These are phyloP conservation scores for Enteromius trimaculatus DNA, from an alignment of 2,797 vertebrate genomes.

Conservation along the genomic window DNA sequence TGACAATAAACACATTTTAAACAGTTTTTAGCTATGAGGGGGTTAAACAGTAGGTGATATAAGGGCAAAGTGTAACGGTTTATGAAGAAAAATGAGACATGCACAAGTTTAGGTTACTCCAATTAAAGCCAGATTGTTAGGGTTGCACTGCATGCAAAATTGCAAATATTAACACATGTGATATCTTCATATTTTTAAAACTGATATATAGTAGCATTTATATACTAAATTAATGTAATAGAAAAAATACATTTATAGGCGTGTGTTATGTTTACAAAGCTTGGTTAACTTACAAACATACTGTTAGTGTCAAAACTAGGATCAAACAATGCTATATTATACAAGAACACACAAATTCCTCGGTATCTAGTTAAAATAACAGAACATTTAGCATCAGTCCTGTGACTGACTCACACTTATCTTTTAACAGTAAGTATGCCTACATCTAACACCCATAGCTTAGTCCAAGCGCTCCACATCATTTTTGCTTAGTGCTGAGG, in stretches of 20 bases:
- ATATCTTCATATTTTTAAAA: background rate
- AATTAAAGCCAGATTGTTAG: background rate
- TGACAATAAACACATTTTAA: conserved; percentile 5
- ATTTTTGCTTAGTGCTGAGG: conserved; percentile 36
- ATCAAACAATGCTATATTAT: background rate
- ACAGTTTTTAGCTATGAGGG: background rate
- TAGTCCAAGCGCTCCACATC: background rate
- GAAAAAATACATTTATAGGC: background rate
- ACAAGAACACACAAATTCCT: background rate
- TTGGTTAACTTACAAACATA: background rate
- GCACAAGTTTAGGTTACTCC: background rate
- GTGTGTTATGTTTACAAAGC: background rate
- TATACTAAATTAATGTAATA: background rate
- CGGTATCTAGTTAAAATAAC: background rate
- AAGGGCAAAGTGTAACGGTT: background rate
- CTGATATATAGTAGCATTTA: background rate
- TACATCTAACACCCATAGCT: background rate
- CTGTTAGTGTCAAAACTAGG: background rate
- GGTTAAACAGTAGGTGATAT: background rate
- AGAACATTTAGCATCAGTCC: background rate
- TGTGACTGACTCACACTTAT: background rate
- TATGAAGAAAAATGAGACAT: background rate
- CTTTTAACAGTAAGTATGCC: conserved; percentile 35
- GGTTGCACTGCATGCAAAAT: background rate
- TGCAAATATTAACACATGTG: background rate